A percentile compares a stretch with the other conserved stretches of the same genome.
These are phyloP conservation scores for Phania funesta DNA, from an alignment of 2,888 invertebrate genomes.

Conservation along the genomic window DNA sequence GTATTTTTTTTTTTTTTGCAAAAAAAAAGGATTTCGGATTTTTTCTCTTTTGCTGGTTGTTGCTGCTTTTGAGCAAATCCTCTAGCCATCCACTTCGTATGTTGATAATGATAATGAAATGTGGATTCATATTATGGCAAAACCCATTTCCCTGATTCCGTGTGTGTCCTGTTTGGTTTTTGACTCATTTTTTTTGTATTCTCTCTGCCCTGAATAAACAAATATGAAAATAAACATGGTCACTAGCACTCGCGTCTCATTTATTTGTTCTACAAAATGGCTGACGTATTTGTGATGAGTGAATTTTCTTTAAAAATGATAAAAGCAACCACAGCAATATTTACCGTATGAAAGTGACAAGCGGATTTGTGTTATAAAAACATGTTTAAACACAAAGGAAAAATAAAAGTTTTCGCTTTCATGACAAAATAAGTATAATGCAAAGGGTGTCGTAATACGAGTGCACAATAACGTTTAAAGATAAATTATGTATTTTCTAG, in stretches of 20 bases:
- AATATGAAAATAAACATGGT: neutral
- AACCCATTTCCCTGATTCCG: conserved; percentile 33
- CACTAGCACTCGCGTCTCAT: neutral
- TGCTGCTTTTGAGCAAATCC: conserved; percentile 31
- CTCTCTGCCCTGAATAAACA: conserved; percentile 1
- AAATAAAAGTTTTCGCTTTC: conserved; percentile 1
- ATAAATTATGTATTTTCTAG: too few species aligned
- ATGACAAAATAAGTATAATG: too few species aligned
- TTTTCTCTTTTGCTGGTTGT: neutral
- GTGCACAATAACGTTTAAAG: too few species aligned
- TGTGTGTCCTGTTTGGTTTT: conserved; percentile 29
- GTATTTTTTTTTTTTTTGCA: neutral
- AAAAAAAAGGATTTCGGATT: conserved; percentile 7
- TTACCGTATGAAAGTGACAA: conserved; percentile 40
- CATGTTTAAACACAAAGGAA: neutral
- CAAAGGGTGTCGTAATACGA: too few species aligned
- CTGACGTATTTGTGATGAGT: conserved; percentile 49
- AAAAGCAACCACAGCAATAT: conserved; percentile 6
- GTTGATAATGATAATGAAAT: conserved; percentile 60
- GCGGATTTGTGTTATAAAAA: conserved; percentile 24
- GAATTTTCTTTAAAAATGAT: conserved; percentile 29
- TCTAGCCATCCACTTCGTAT: conserved; percentile 48
- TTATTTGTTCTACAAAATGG: conserved; percentile 10
- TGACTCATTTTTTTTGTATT: neutral
- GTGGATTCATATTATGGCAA: conserved; percentile 39